Conservation (phyloP, 2,113 vertebrate species). For the Ailurus styani region DNA sequence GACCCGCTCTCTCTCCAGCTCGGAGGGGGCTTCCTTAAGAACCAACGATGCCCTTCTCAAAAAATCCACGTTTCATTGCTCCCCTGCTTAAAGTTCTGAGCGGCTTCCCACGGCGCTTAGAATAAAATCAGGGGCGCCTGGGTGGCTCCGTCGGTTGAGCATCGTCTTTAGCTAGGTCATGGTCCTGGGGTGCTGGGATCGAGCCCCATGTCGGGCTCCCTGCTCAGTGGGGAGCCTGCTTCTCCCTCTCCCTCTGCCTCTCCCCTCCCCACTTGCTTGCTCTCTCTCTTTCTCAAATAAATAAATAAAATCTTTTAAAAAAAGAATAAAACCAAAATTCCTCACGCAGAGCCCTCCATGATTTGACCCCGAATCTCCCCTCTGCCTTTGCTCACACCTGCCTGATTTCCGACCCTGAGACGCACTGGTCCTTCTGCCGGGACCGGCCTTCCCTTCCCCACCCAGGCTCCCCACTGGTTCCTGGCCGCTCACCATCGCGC, state of each 20-base stretch:
- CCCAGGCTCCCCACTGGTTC: background rate
- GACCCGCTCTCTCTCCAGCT: background rate
- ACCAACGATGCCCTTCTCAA: background rate
- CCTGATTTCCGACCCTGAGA: background rate
- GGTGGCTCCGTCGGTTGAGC: background rate
- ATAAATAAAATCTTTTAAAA: background rate
- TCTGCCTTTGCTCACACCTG: background rate
- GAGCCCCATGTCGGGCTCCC: background rate
- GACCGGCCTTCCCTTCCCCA: fast-evolving
- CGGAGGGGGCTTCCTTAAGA: background rate
- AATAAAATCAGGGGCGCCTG: background rate
- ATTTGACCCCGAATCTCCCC: background rate
- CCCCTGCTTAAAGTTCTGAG: background rate
- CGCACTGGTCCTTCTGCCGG: fast-evolving
- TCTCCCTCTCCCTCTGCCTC: background rate
- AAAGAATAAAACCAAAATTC: background rate
- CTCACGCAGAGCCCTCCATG: background rate
- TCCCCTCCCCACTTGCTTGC: fast-evolving
- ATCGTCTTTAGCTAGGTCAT: background rate
- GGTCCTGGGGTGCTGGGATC: background rate
- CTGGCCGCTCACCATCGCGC: background rate
- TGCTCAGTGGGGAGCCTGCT: background rate
- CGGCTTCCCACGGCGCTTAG: background rate
- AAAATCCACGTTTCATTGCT: fast-evolving
- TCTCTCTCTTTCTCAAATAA: background rate